Evolutionary conservation across 2,888 invertebrate species (phyloP).

Genomic region (Nudaria mundana): DNA sequence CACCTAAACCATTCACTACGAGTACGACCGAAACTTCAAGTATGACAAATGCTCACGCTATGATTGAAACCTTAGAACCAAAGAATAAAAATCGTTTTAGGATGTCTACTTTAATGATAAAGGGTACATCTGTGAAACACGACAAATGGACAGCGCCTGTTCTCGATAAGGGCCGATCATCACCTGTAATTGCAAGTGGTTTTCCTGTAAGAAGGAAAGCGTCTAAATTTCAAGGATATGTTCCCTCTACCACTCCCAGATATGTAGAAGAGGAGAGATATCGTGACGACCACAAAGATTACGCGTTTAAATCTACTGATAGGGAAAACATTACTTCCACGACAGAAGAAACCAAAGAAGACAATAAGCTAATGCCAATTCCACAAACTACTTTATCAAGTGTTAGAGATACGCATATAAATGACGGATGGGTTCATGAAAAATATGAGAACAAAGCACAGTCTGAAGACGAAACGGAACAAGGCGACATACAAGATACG

Average conservation of each 20-base stretch:
- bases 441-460: slow-evolving; percentile 20
- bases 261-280: slow-evolving; percentile 37
- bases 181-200: slow-evolving; percentile 29
- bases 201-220: slow-evolving; percentile 57
- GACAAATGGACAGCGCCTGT: slow-evolving; percentile 58
- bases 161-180: slow-evolving; percentile 41
- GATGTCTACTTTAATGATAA: slow-evolving; percentile 64
- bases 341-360: slow-evolving; percentile 22
- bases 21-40: slow-evolving; percentile 25
- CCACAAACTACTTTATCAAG: slow-evolving; percentile 29
- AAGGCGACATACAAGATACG: slow-evolving; percentile 37
- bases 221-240: slow-evolving; percentile 69
- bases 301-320: slow-evolving; percentile 19
- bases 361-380: slow-evolving; percentile 17
- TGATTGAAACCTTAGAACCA: slow-evolving; percentile 35
- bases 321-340: slow-evolving; percentile 24
- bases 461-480: slow-evolving; percentile 20
- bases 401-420: slow-evolving; percentile 37
- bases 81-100: slow-evolving; percentile 65
- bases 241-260: slow-evolving; percentile 48
- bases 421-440: slow-evolving; percentile 24
- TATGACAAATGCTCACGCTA: too few relatives aligned
- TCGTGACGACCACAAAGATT: slow-evolving; percentile 44
- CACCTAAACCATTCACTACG: slow-evolving; percentile 16
- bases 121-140: slow-evolving; percentile 74